phyloP scores from a whole-genome alignment of 2,113 vertebrate species.

The Pungitius pungitius region DNA sequence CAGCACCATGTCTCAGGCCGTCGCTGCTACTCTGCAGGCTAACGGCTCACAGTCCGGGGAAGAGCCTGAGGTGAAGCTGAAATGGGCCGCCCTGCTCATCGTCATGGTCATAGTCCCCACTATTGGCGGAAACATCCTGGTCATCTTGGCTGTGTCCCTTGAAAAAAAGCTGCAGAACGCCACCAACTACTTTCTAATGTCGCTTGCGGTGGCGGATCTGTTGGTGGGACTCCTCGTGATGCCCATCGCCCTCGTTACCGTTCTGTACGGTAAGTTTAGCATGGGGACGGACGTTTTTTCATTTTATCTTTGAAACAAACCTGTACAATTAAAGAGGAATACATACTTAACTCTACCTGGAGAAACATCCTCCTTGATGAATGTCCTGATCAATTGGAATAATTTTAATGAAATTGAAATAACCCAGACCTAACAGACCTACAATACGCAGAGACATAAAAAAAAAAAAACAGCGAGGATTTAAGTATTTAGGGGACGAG shows the following conservation, averaged over 20 bases:
- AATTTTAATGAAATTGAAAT: not conserved
- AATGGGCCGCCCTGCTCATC: constrained; percentile 90
- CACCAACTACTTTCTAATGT: constrained; percentile 98
- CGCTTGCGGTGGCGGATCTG: constrained; percentile 93
- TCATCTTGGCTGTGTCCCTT: constrained; percentile 93
- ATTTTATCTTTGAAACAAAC: not conserved
- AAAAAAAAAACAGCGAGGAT: not conserved
- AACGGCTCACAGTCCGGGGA: constrained; percentile 62
- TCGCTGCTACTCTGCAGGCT: constrained; percentile 40
- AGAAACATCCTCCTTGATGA: not conserved
- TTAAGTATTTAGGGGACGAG: not conserved
- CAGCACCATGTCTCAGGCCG: constrained; percentile 75
- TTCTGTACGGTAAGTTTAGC: constrained; percentile 82
- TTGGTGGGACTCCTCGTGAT: constrained; percentile 97
- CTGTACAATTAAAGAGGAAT: not conserved
- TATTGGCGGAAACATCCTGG: constrained; percentile 95
- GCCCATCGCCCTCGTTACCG: constrained; percentile 92
- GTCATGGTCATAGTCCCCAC: constrained; percentile 94
- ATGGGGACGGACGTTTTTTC: not conserved
- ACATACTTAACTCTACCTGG: not conserved
- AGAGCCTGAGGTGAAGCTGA: constrained; percentile 63
- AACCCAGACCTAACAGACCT: not conserved
- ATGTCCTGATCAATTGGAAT: not conserved
- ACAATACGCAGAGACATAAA: not conserved
- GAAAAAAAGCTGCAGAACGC: constrained; percentile 97